Evolutionary conservation across 1,140 invertebrate genomes (phyloP).

Genomic region (Conus ventricosus): DNA sequence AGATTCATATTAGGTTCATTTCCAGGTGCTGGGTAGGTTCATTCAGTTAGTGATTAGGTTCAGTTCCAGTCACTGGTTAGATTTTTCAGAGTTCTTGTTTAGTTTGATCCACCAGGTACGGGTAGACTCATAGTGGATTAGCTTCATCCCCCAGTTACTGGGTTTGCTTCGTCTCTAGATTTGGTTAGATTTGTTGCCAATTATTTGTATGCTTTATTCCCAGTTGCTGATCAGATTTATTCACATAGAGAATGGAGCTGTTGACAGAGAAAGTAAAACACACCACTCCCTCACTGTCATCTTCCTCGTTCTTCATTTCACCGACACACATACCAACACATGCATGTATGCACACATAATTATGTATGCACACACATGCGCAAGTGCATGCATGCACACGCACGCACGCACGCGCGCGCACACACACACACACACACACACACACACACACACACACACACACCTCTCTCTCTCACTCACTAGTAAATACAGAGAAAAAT

Average conservation of each 20-base stretch:
- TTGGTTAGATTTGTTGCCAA: too few species aligned
- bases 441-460: neutral
- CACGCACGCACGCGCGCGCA: neutral
- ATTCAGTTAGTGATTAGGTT: too few species aligned
- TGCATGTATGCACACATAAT: conserved; percentile 6
- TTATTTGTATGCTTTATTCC: too few species aligned
- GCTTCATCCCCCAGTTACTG: too few species aligned
- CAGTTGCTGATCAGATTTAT: neutral
- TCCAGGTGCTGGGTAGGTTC: too few species aligned
- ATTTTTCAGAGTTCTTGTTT: too few species aligned
- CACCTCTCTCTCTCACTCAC: too few species aligned
- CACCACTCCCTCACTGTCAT: neutral
- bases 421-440: neutral
- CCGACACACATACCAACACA: neutral
- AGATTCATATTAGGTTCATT: too few species aligned
- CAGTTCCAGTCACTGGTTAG: too few species aligned
- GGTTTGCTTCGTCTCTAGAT: too few species aligned
- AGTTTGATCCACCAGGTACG: too few species aligned
- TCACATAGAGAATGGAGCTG: neutral
- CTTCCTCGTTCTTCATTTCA: neutral
- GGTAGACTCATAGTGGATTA: too few species aligned
- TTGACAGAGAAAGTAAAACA: neutral
- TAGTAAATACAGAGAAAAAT: neutral
- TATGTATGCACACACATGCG: neutral
- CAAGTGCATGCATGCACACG: neutral